A percentile compares a stretch with the other conserved stretches of the same genome.
Evolutionary conservation across 2,113 vertebrate genomes (phyloP).

Genomic region (Dipodomys merriami): DNA sequence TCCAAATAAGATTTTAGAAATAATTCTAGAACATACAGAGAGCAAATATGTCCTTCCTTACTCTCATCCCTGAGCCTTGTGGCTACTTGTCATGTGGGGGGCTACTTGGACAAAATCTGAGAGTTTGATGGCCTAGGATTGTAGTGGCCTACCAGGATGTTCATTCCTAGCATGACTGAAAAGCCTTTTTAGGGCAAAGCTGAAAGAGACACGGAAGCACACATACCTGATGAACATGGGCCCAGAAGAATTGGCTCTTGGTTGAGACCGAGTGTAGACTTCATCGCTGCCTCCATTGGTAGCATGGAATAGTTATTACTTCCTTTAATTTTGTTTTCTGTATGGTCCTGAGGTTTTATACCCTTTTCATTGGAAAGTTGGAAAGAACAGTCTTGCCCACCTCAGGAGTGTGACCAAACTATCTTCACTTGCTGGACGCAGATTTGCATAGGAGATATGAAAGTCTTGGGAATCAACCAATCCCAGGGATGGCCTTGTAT

Average conservation of each 20-base stretch:
- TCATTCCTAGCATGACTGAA: neutral
- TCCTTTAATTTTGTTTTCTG: neutral
- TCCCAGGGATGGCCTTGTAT: neutral
- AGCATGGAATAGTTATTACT: neutral
- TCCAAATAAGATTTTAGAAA: slow-evolving; percentile 1
- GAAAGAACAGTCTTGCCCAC: neutral
- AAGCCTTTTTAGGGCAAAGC: neutral
- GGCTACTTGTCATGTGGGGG: neutral
- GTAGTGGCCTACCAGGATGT: too few species aligned
- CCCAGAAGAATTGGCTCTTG: neutral
- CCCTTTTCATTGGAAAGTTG: neutral
- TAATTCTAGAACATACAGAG: slow-evolving; percentile 7
- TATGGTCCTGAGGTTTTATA: neutral
- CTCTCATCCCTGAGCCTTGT: neutral
- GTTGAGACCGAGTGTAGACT: neutral
- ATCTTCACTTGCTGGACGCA: neutral
- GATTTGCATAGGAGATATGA: neutral
- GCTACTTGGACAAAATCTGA: neutral
- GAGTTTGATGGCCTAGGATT: neutral
- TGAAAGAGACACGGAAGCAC: neutral
- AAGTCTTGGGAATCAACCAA: neutral
- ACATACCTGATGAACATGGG: neutral
- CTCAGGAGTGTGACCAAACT: neutral
- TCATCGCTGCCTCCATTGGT: neutral
- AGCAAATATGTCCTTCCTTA: neutral